phyloP scores from a whole-genome alignment of 2,797 vertebrate species.

The Gymnothorax reevesii region DNA sequence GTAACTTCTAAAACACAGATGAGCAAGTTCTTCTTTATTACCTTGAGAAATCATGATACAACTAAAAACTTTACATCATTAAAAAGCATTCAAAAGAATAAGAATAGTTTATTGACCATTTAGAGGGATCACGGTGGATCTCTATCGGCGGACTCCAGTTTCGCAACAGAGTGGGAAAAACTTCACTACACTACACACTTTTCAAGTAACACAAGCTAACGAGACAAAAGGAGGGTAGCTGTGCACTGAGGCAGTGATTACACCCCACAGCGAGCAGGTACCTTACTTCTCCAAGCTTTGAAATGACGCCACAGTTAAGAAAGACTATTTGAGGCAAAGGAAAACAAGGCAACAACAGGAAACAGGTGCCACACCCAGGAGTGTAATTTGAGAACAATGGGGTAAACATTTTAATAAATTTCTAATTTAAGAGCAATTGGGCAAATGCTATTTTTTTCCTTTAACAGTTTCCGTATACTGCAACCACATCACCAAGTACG shows the following conservation, averaged over 20 bases:
- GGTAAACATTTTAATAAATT: background rate
- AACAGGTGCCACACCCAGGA: constrained; percentile 48
- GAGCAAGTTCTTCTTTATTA: too few species aligned
- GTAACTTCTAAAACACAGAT: too few species aligned
- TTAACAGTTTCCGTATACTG: background rate
- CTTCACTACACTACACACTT: background rate
- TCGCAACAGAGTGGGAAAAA: background rate
- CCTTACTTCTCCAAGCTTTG: constrained; percentile 64
- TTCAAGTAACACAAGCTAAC: background rate
- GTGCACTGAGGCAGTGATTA: constrained; percentile 62
- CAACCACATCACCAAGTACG: background rate
- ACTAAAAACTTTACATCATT: too few species aligned
- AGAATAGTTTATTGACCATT: background rate
- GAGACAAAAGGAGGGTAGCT: constrained; percentile 70
- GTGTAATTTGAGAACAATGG: background rate
- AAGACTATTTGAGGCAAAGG: constrained; percentile 60
- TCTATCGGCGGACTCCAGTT: background rate
- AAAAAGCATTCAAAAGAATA: too few species aligned
- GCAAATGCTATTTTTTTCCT: background rate
- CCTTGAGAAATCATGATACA: too few species aligned
- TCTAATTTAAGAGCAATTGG: background rate
- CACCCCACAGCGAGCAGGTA: constrained; percentile 46
- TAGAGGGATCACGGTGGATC: background rate
- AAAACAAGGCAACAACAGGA: constrained; percentile 32
- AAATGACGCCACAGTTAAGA: constrained; percentile 68